Percentiles rank a stretch among this genome's conserved stretches.
These are phyloP conservation scores for Scatophagus argus DNA, from an alignment of 2,113 vertebrate species.

Conservation along the genomic window DNA sequence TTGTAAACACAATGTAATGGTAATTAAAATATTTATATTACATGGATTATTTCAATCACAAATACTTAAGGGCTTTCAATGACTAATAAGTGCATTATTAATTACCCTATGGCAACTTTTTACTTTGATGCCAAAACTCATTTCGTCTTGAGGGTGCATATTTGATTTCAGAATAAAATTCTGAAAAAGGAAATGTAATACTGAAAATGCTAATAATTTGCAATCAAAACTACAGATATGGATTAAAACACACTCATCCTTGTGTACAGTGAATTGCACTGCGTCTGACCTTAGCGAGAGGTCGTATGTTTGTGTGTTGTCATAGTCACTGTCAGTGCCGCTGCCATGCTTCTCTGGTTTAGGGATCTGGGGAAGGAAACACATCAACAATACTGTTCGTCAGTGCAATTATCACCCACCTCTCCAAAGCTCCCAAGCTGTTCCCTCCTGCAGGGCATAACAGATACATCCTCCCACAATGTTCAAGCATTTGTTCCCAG, in stretches of 20 bases:
- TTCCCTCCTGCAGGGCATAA: neutral
- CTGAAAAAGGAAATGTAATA: neutral
- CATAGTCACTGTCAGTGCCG: constrained; percentile 95
- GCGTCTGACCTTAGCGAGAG: constrained; percentile 87
- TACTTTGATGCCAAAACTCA: neutral
- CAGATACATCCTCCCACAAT: neutral
- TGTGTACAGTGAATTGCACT: neutral
- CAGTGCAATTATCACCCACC: neutral
- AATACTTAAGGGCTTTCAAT: neutral
- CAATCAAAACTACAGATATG: neutral
- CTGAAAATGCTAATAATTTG: neutral
- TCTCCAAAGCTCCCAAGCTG: neutral
- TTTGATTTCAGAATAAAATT: constrained; percentile 1
- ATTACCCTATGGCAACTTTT: neutral
- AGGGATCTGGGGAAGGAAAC: constrained; percentile 79
- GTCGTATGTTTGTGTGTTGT: constrained; percentile 95
- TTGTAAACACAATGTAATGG: neutral
- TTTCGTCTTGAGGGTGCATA: neutral
- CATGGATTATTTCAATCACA: neutral
- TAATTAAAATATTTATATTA: neutral
- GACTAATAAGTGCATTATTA: neutral
- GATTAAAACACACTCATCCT: neutral
- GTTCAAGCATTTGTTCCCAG: neutral
- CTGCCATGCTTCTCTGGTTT: constrained; percentile 94
- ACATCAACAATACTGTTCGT: neutral